Evolutionary conservation across 2,113 vertebrate genomes (phyloP).

Genomic region (Mus pahari): DNA sequence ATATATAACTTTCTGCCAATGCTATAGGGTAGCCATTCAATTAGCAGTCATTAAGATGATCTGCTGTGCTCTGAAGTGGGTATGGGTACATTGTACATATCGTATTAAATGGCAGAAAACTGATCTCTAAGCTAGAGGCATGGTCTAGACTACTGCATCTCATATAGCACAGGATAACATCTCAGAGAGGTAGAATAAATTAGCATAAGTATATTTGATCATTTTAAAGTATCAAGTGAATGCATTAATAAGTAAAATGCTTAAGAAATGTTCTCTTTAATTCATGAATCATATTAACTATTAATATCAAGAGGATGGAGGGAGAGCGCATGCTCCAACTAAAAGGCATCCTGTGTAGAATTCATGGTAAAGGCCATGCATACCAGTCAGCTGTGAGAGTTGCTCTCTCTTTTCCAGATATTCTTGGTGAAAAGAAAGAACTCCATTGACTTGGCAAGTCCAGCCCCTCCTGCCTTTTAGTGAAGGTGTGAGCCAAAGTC

Average conservation of each 20-base stretch:
- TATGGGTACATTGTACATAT: neutral
- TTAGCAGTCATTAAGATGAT: neutral
- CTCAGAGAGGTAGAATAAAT: conserved; percentile 57
- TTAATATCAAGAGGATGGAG: conserved; percentile 52
- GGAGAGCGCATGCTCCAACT: conserved; percentile 15
- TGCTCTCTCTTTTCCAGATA: neutral
- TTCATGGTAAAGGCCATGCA: neutral
- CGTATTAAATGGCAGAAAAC: neutral
- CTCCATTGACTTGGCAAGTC: neutral
- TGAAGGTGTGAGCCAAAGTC: neutral
- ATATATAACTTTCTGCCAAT: neutral
- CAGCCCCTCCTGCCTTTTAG: neutral
- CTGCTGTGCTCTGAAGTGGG: neutral
- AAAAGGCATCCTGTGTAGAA: conserved; percentile 37
- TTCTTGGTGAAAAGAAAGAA: neutral
- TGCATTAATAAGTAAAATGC: conserved; percentile 67
- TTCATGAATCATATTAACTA: conserved; percentile 76
- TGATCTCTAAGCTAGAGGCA: conserved; percentile 27
- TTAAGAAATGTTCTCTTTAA: conserved; percentile 74
- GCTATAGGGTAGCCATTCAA: neutral
- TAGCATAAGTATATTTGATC: conserved; percentile 62
- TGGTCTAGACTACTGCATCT: neutral
- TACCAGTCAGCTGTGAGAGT: neutral
- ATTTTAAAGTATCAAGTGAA: conserved; percentile 71
- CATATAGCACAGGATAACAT: neutral